Base-by-base conservation (phyloP, 2,113 vertebrate species). In the Crotalus helleri region DNA sequence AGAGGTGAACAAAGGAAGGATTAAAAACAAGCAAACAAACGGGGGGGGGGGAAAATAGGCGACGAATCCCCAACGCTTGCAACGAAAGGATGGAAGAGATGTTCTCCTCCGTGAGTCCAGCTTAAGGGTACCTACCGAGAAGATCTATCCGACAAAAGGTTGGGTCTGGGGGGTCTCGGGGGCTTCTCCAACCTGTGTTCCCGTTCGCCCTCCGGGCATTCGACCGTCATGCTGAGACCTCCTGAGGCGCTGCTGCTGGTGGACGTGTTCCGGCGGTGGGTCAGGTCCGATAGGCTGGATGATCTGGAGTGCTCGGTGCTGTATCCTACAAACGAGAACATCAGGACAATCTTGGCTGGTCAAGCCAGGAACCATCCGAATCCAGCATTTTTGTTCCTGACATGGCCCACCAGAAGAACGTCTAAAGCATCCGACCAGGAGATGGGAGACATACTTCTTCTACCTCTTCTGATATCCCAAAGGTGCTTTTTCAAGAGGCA, bases 251-350 rank as follows among this genome's bases (percentile, higher is more conserved):
- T 99, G 97, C 99, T 99, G 96, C 99, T 99, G 87, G 98, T 99
- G 88, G 99, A 99, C 0, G 99, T 99, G 94, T 99, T 99, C 21
- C 99, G 97, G 90, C 99, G 98, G 91, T 99, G 99, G 0, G 99
- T 99, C 97, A 99, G 92, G 97, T 99, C 99, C 0, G 99, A 99
- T 97, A 99, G 97, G 95, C 99, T 99, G 94, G 99, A 99, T 92
- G 99, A 99, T 94, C 98, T 97, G 0, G 99, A 99, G 96, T 99
- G 99, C 96, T 99, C 99, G 0, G 99, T 99, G 98, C 99, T 99
- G 97, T 99, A 99, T 95, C 99, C 99, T 99, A 96, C 44, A 17
- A 91, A 93, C 1, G 24, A 5, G n/a, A 44, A 33, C 19, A 3
- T 10, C 74, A 44, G 74, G 2, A 39, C 1, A 7, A 39, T 17